phyloP scores from a whole-genome alignment of 2,888 invertebrate species.

The Brachylomia viminalis region DNA sequence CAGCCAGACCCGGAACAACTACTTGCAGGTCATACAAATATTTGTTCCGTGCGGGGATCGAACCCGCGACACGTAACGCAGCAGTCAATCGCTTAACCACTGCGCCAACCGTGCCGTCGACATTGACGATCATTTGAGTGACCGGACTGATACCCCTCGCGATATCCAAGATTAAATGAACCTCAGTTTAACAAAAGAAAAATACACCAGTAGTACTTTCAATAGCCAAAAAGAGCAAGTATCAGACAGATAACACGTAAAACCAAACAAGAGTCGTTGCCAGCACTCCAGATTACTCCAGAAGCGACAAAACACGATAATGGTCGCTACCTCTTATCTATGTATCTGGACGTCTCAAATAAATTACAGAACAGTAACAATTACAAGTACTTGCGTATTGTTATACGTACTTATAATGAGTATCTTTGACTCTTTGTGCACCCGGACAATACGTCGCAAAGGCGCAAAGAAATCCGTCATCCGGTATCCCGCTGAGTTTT shows the following conservation, averaged over 20 bases:
- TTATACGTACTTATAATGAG: slow-evolving; percentile 46
- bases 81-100: too few species aligned
- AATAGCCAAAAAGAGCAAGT: neutral
- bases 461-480: slow-evolving; percentile 53
- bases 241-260: neutral
- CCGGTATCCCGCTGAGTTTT: slow-evolving; percentile 63
- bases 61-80: too few species aligned
- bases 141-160: rapidly evolving
- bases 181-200: neutral
- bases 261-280: neutral
- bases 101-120: too few species aligned
- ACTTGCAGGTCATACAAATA: too few species aligned
- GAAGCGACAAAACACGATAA: slow-evolving; percentile 21
- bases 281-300: slow-evolving; percentile 5
- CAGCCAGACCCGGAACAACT: too few species aligned
- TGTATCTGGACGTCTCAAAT: slow-evolving; percentile 25
- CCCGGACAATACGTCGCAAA: slow-evolving; percentile 49
- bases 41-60: too few species aligned
- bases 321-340: neutral
- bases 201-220: neutral
- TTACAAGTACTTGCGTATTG: slow-evolving; percentile 43
- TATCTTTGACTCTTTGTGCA: slow-evolving; percentile 56
- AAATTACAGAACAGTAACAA: slow-evolving; percentile 44
- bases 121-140: neutral
- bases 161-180: neutral